These are phyloP conservation scores for Hydrophis major DNA, from an alignment of 2,797 vertebrate species.

Conservation along the genomic window DNA sequence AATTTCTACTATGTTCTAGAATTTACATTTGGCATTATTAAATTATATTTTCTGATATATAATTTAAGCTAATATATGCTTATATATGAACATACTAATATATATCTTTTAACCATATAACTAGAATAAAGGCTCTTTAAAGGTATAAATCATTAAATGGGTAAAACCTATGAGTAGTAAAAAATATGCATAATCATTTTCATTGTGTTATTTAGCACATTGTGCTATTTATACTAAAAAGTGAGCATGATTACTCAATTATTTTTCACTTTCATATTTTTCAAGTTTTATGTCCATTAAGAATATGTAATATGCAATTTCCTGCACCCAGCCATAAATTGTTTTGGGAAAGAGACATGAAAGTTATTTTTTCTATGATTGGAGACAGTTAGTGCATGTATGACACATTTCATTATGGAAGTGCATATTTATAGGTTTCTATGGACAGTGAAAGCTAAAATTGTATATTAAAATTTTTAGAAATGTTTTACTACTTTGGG, in stretches of 20 bases:
- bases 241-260: background rate
- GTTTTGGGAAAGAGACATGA: background rate
- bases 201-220: background rate
- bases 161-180: background rate
- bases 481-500: background rate
- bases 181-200: background rate
- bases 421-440: background rate
- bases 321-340: background rate
- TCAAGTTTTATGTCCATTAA: background rate
- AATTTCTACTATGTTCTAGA: slow-evolving; percentile 23
- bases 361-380: background rate
- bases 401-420: background rate
- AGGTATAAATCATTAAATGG: background rate
- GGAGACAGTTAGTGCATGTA: background rate
- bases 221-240: background rate
- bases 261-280: background rate
- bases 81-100: background rate
- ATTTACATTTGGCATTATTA: slow-evolving; percentile 41
- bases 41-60: slow-evolving; percentile 2
- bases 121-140: background rate
- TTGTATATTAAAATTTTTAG: background rate
- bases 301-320: background rate
- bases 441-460: background rate
- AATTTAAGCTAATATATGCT: background rate
- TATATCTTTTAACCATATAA: background rate